These are phyloP conservation scores for Parus major DNA, from an alignment of 2,113 vertebrate genomes.

Conservation along the genomic window DNA sequence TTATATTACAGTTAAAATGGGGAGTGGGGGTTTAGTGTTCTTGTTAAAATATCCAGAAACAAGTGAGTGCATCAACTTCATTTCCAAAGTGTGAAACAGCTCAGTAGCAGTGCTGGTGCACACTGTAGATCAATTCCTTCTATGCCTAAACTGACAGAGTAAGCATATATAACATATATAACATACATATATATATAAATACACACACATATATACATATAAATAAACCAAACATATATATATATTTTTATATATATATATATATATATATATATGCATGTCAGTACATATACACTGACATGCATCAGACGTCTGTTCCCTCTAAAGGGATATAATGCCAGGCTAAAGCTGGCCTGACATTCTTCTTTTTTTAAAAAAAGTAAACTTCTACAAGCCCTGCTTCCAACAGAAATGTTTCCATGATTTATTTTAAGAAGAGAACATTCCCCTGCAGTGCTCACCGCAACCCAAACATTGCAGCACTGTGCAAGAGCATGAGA, in stretches of 20 bases:
- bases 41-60: not conserved
- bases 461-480: slow-evolving; percentile 60
- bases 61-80: not conserved
- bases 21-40: not conserved
- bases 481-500: slow-evolving; percentile 42
- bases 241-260: no score
- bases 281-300: not conserved
- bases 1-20: not conserved
- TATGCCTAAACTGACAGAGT: not conserved
- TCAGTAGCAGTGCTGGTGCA: rapidly evolving
- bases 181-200: no score
- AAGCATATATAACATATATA: not conserved
- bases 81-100: not conserved
- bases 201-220: rapidly evolving
- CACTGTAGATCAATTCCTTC: not conserved
- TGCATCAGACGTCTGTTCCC: not conserved
- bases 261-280: rapidly evolving
- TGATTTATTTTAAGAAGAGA: slow-evolving; percentile 64
- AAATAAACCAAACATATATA: not conserved
- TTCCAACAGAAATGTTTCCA: slow-evolving; percentile 64
- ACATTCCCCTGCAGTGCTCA: slow-evolving; percentile 60
- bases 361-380: not conserved
- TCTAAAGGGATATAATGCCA: not conserved
- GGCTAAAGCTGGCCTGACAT: slow-evolving; percentile 1
- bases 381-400: slow-evolving; percentile 8